Evolutionary conservation across 2,888 invertebrate species (phyloP).

Genomic region (Dusona sp.): DNA sequence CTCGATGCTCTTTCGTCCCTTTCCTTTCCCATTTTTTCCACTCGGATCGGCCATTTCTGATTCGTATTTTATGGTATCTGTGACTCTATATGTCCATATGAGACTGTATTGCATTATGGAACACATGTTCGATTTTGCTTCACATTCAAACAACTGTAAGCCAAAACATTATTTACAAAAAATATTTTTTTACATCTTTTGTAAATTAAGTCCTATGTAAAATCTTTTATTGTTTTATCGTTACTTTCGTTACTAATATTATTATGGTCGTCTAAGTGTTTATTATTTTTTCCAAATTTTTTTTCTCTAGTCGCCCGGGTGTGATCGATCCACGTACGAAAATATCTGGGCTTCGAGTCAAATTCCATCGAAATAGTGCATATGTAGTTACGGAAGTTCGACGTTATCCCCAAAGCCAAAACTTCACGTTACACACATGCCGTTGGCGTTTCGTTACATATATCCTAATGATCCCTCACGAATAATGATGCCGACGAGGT

Average conservation of each 20-base stretch:
- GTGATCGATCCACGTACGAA: background rate
- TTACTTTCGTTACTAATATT: background rate
- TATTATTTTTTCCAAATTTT: background rate
- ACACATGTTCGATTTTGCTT: background rate
- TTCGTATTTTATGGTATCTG: constrained; percentile 1
- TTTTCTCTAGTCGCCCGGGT: background rate
- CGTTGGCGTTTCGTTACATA: constrained; percentile 51
- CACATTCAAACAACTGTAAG: background rate
- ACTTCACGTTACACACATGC: constrained; percentile 35
- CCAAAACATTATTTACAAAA: background rate
- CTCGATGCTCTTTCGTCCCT: background rate
- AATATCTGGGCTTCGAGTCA: constrained; percentile 45
- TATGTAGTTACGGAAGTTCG: constrained; percentile 62
- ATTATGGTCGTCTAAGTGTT: background rate
- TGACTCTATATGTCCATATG: background rate
- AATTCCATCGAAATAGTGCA: constrained; percentile 53
- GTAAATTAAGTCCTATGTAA: background rate
- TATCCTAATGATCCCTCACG: constrained; percentile 62
- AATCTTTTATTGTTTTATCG: background rate
- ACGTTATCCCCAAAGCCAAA: constrained; percentile 44
- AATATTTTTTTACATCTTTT: background rate
- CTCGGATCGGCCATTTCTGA: constrained; percentile 1
- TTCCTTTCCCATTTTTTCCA: background rate
- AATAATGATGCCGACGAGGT: constrained; percentile 50
- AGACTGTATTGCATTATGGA: constrained; percentile 2